Evolutionary conservation across 2,888 invertebrate species (phyloP).

Genomic region (Mimas tiliae): DNA sequence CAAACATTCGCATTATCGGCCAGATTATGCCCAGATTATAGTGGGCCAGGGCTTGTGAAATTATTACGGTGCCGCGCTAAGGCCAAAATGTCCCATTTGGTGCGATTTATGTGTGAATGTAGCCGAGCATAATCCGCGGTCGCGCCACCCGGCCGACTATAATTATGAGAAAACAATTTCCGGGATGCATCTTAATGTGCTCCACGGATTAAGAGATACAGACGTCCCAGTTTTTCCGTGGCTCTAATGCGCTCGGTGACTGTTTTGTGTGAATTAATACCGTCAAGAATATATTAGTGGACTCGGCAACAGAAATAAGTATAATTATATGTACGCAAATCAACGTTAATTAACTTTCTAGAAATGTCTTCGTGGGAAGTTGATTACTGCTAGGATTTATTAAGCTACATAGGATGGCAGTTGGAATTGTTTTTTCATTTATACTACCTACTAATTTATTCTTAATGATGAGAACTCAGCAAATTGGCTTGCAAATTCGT

Average conservation of each 20-base stretch:
- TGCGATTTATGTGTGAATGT: slow-evolving; percentile 82
- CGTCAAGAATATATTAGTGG: slow-evolving; percentile 4
- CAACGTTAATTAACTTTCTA: slow-evolving; percentile 14
- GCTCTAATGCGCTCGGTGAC: slow-evolving; percentile 42
- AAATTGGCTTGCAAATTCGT: neutral
- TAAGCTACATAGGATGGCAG: neutral
- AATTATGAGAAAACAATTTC: slow-evolving; percentile 85
- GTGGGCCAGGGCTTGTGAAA: slow-evolving; percentile 73
- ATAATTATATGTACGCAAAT: slow-evolving; percentile 13
- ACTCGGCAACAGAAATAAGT: neutral
- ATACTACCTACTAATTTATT: neutral
- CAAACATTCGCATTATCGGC: slow-evolving; percentile 80
- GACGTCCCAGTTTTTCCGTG: slow-evolving; percentile 52
- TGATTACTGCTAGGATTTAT: slow-evolving; percentile 23
- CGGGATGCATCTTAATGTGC: slow-evolving; percentile 77
- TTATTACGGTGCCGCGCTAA: slow-evolving; percentile 81
- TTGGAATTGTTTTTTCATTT: neutral
- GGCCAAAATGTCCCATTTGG: slow-evolving; percentile 81
- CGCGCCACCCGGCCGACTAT: slow-evolving; percentile 66
- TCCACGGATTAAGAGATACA: slow-evolving; percentile 68
- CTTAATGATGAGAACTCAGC: neutral
- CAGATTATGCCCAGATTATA: slow-evolving; percentile 84
- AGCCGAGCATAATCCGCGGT: slow-evolving; percentile 74
- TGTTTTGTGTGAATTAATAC: slow-evolving; percentile 28
- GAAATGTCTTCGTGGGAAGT: neutral